Evolutionary conservation across 2,113 vertebrate genomes (phyloP).

Genomic region (Grammomys dolichurus): DNA sequence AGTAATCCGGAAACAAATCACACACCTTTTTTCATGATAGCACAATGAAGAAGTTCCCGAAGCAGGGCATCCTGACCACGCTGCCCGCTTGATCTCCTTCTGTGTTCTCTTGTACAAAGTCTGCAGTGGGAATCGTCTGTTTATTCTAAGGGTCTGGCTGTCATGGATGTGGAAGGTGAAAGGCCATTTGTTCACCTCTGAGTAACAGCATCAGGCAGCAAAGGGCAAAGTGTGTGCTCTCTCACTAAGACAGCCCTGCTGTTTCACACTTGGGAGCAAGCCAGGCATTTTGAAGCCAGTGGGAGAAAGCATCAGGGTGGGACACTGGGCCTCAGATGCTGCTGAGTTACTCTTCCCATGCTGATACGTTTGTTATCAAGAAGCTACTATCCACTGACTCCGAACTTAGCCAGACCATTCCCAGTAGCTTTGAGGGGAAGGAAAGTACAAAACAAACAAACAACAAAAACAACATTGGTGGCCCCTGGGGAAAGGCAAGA

Average conservation of each 20-base stretch:
- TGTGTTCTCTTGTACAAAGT: not conserved
- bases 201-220: not conserved
- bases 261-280: conserved; percentile 36
- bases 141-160: not conserved
- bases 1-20: not conserved
- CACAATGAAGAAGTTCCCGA: conserved; percentile 19
- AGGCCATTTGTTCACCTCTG: not conserved
- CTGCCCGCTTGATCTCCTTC: not conserved
- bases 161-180: conserved; percentile 7
- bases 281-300: not conserved
- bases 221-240: conserved; percentile 10
- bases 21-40: conserved; percentile 15
- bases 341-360: not conserved
- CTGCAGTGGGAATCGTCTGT: not conserved
- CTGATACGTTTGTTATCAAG: not conserved
- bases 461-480: not conserved
- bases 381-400: conserved; percentile 39
- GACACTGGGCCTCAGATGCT: not conserved
- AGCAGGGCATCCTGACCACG: not conserved
- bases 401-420: not conserved
- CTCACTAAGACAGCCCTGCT: not conserved
- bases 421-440: not conserved
- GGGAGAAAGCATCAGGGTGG: not conserved
- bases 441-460: not conserved
- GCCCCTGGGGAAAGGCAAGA: not conserved